A percentile compares a stretch with the other conserved stretches of the same genome.
Evolutionary conservation across 1,140 invertebrate genomes (phyloP).

Genomic region (Drosophila arizonae): DNA sequence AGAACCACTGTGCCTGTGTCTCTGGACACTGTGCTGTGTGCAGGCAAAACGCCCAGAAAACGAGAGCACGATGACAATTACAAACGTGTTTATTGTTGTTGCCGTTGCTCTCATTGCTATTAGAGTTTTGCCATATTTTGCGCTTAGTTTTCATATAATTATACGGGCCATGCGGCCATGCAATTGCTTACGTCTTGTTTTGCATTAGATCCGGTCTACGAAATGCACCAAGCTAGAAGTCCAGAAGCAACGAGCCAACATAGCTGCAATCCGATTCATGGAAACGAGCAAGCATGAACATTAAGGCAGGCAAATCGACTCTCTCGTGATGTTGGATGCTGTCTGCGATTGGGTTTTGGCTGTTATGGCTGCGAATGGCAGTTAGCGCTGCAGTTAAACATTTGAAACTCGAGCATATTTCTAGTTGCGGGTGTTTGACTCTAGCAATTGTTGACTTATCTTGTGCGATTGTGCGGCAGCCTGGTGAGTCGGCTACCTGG

Average conservation of each 20-base stretch:
- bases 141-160: conserved; percentile 72
- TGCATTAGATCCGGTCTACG: conserved; percentile 50
- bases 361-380: background rate
- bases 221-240: conserved; percentile 25
- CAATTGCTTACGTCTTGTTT: conserved; percentile 28
- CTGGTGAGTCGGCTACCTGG: conserved; percentile 46
- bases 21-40: conserved; percentile 3
- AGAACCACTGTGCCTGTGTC: conserved; percentile 30
- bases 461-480: conserved; percentile 17
- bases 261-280: conserved; percentile 45
- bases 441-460: conserved; percentile 60
- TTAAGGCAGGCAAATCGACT: conserved; percentile 48
- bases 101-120: conserved; percentile 43
- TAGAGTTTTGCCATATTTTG: conserved; percentile 55
- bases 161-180: conserved; percentile 35
- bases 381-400: conserved; percentile 1
- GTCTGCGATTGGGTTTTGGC: conserved; percentile 17
- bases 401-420: conserved; percentile 54
- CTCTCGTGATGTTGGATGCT: conserved; percentile 37
- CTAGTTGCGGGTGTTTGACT: conserved; percentile 69
- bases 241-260: conserved; percentile 49
- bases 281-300: conserved; percentile 46
- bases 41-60: conserved; percentile 40
- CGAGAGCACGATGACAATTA: conserved; percentile 38
- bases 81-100: conserved; percentile 44